Evolutionary conservation across 2,888 invertebrate species (phyloP).

Genomic region (Anticlea derivata): DNA sequence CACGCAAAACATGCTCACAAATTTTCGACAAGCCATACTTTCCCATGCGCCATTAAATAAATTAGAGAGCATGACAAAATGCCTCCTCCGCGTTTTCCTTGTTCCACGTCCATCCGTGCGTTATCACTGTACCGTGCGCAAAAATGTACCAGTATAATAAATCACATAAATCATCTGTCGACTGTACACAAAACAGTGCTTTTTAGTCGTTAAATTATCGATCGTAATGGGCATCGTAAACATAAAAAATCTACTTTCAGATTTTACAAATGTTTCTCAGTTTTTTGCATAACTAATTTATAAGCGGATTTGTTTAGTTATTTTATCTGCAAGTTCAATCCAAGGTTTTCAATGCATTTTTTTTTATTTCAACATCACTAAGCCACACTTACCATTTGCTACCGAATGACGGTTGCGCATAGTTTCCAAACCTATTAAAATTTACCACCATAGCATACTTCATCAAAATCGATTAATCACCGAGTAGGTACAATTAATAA

Average conservation of each 20-base stretch:
- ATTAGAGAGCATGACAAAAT: conserved; percentile 35
- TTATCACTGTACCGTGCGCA: conserved; percentile 52
- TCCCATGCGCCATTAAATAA: conserved; percentile 36
- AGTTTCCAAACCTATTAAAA: conserved; percentile 17
- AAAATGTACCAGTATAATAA: conserved; percentile 51
- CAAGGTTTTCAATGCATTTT: no score
- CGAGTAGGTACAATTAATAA: conserved; percentile 30
- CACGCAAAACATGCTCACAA: conserved; percentile 8
- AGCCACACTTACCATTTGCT: no score
- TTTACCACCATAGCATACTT: conserved; percentile 12
- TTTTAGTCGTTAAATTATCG: conserved; percentile 46
- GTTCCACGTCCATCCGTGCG: conserved; percentile 50
- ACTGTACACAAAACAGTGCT: conserved; percentile 53
- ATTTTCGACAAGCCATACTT: conserved; percentile 29
- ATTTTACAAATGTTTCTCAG: no score
- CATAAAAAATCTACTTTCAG: neutral
- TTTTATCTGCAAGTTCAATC: no score
- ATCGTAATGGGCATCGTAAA: conserved; percentile 27
- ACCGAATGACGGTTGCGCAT: neutral
- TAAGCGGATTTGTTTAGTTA: no score
- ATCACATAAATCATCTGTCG: conserved; percentile 61
- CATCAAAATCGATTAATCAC: conserved; percentile 21
- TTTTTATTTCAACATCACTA: no score
- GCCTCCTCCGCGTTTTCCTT: conserved; percentile 41
- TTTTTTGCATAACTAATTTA: neutral